Evolutionary conservation across 2,888 invertebrate species (phyloP).

Genomic region (Clanis bilineata): DNA sequence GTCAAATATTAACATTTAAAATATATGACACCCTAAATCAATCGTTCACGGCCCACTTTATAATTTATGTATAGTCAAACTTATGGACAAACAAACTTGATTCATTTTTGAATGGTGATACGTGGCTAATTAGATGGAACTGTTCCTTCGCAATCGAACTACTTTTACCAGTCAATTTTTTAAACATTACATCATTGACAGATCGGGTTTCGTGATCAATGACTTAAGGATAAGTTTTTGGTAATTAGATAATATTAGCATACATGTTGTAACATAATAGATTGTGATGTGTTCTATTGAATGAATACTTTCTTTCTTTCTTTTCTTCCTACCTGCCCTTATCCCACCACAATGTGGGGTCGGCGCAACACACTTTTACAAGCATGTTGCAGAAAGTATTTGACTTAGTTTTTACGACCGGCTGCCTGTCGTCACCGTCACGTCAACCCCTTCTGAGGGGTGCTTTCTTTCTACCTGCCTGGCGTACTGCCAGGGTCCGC

Average conservation of each 20-base stretch:
- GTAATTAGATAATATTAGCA: slow-evolving; percentile 75
- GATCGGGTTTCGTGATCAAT: slow-evolving; percentile 71
- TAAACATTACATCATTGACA: slow-evolving; percentile 55
- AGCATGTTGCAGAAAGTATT: no score
- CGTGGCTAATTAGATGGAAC: slow-evolving; percentile 34
- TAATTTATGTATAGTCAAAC: not conserved
- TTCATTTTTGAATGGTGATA: slow-evolving; percentile 16
- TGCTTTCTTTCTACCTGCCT: no score
- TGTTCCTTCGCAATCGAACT: slow-evolving; percentile 49
- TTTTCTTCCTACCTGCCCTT: no score
- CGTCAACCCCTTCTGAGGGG: no score
- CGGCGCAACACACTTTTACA: no score
- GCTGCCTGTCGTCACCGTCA: no score
- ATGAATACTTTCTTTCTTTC: no score
- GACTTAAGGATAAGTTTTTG: slow-evolving; percentile 68
- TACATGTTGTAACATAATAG: slow-evolving; percentile 49
- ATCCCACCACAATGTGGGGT: no score
- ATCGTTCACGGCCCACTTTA: not conserved
- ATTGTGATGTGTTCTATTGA: not conserved
- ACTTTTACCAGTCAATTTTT: slow-evolving; percentile 57
- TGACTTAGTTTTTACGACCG: no score
- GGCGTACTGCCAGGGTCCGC: no score
- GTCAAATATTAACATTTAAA: not conserved
- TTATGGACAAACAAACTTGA: slow-evolving; percentile 8
- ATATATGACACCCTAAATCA: slow-evolving; percentile 6